Conservation (phyloP, 2,888 invertebrate species). For the Hirtodrosophila confusa region DNA sequence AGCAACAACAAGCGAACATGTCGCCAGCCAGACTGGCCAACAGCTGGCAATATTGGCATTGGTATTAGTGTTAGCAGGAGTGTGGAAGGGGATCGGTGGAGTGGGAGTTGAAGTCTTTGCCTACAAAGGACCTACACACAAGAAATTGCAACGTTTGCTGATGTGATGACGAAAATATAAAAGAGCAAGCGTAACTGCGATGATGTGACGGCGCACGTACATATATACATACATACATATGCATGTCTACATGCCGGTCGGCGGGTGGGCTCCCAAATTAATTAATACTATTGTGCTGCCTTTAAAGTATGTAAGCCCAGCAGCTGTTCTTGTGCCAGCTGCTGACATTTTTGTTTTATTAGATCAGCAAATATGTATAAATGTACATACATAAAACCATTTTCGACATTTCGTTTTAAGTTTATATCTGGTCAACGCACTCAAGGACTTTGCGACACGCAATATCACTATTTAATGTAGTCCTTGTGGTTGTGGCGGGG, state of each 20-base stretch:
- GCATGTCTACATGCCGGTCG: constrained; percentile 4
- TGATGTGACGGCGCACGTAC: constrained; percentile 33
- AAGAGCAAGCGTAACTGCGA: constrained; percentile 54
- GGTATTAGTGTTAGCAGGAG: too few species aligned
- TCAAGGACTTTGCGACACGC: constrained; percentile 72
- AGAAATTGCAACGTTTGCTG: constrained; percentile 68
- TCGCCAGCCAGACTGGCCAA: constrained; percentile 76
- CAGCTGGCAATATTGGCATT: constrained; percentile 60
- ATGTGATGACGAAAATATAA: constrained; percentile 51
- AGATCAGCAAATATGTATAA: constrained; percentile 17
- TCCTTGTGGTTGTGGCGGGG: constrained; percentile 44
- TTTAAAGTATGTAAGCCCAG: constrained; percentile 46
- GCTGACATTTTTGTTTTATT: constrained; percentile 48
- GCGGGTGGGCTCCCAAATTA: constrained; percentile 63
- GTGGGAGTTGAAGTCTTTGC: neutral
- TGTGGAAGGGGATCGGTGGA: neutral
- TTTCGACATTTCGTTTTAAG: constrained; percentile 59
- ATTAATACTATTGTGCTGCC: constrained; percentile 70
- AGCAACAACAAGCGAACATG: constrained; percentile 28
- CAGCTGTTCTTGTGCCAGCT: constrained; percentile 60
- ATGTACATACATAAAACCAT: constrained; percentile 17
- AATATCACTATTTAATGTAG: constrained; percentile 61
- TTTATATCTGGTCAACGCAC: constrained; percentile 60
- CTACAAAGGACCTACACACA: constrained; percentile 39
- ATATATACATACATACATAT: neutral